Base-by-base conservation (phyloP, 2,113 vertebrate genomes). In the Noctilio leporinus region DNA sequence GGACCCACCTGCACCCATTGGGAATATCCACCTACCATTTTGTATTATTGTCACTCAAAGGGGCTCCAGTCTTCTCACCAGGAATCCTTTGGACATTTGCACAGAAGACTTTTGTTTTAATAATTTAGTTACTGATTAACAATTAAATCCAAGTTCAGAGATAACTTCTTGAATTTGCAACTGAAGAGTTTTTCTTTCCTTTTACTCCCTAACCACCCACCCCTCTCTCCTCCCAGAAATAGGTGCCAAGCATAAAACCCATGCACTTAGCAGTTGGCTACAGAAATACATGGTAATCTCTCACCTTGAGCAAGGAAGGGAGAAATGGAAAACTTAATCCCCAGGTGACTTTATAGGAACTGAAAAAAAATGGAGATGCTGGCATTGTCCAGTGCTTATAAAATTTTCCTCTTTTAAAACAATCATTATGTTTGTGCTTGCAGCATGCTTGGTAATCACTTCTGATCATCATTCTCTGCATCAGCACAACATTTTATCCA, bases 361-460 rank as follows among this genome's bases (percentile, higher is more conserved):
- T 55, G 22, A 7, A 30, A 43, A 40, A 57, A 73, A 59, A 75
- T 7, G 22, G 70, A 95, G 70, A 72, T 69, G 80, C 72, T 96
- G 92, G 83, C 95, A 89, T 95, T 43, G 67, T 94, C 90, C 67
- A 38, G 19, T 59, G 84, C 92, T 96, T 91, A 78, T 55, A 65
- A 53, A 65, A 86, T 95, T 97, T 97, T 97, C 96, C 88, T 91
- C 95, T 97, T 97, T 89, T 89, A 95, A 97, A 96, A 89, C 35
- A 95, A 95, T 96, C 96, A 96, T 97, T 97, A 97, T 64, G 80
- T 94, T 88, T 97, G 51, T 96, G 94, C 95, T 96, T 40, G 72
- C 69, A 80, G 43, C 64, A 33, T 97, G 97, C 95, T 95, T 96
- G 64, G 95, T 97, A 94, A 97, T 97, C 97, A 95, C 82, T 96